Evolutionary conservation across 2,797 vertebrate genomes (phyloP), one percentile per base, ranked within the genome.

Genomic region (Oceanodroma leucorhoa): DNA sequence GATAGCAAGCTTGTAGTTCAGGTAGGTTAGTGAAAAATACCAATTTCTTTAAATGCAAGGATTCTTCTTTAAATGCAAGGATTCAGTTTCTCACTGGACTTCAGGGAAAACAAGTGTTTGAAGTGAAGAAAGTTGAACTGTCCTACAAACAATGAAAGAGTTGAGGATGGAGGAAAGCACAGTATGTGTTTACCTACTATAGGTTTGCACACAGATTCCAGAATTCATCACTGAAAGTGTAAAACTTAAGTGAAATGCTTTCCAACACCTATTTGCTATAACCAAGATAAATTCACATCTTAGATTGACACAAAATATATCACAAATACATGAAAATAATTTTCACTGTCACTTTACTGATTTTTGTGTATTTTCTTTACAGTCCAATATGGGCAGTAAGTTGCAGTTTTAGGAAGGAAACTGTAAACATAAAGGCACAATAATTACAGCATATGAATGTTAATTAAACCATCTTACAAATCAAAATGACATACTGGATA

Each of bases 401-500:
- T 19, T 70, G 9, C 29, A 84, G 14, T 51, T 69, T 62, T 55
- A 70, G 22, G 45, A 88, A 67, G 19, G 14, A 51, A 84, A 65
- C 40, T 51, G 17, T 70, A 70, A 58, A 73, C 15, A 22, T 14
- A 53, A 79, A 19, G 19, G 10, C 46, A 46, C 36, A 92, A 30
- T 64, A 88, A 78, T 17, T 62, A 73, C 14, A 72, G 34, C 16
- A 58, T 10, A 53, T 2, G 1, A 41, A 71, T n/a, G 23, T 46
- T 78, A 76, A 77, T 11, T 34, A 76, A 93, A 54, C 32, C 9
- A n/a, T 53, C 24, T 71, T 81, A 53, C 40, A 87, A 92, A 32
- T 75, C 24, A 88, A 75, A 94, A 17, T 66, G 19, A 97, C 98
- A 70, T 98, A 99, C 99, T 96, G 99, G 99, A 95, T 98, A 98